phyloP scores from a whole-genome alignment of 2,113 vertebrate genomes.

The Galemys pyrenaicus region DNA sequence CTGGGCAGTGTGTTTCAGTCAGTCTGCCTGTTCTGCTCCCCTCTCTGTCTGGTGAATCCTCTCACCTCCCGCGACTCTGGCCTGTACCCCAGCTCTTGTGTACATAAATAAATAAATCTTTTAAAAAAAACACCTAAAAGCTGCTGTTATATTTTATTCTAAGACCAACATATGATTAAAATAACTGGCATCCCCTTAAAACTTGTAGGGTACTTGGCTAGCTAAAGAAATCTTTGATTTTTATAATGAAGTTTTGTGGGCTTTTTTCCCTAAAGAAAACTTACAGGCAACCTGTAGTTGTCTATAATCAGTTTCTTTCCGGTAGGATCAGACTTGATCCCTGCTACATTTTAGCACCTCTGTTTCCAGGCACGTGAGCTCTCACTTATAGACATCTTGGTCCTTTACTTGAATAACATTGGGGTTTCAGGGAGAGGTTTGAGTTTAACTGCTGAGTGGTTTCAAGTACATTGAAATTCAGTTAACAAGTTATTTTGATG shows the following conservation, averaged over 20 bases:
- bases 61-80: too few relatives aligned
- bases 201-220: background rate
- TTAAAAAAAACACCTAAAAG: too few relatives aligned
- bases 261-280: slow-evolving; percentile 5
- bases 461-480: background rate
- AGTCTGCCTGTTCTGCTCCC: too few relatives aligned
- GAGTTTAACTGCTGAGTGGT: background rate
- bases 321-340: background rate
- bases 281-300: background rate
- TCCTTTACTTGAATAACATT: background rate
- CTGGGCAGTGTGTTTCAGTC: too few relatives aligned
- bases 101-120: too few relatives aligned
- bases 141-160: background rate
- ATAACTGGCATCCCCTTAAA: background rate
- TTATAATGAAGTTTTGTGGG: background rate
- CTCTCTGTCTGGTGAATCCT: too few relatives aligned
- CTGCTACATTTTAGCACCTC: background rate
- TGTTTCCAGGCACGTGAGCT: background rate
- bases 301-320: background rate
- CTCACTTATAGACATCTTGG: background rate
- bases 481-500: background rate
- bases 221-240: background rate
- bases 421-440: background rate
- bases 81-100: too few relatives aligned
- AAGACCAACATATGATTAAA: background rate